Conservation (phyloP, 1,140 invertebrate species). For the Bilobella aurantiaca region DNA sequence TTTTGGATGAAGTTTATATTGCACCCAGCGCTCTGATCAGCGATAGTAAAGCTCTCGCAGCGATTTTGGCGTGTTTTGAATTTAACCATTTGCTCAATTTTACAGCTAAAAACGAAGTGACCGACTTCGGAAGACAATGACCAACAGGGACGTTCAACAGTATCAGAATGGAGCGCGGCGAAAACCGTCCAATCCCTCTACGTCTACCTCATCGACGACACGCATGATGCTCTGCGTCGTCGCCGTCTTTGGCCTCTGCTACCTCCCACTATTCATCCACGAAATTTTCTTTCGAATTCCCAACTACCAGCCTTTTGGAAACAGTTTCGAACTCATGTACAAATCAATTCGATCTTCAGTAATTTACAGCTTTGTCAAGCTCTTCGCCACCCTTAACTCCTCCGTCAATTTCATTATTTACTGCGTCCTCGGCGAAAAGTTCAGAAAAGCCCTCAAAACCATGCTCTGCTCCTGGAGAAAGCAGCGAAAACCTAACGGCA, state of each 20-base stretch:
- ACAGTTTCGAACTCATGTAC: not conserved
- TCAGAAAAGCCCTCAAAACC: not conserved
- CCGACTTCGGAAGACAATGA: not conserved
- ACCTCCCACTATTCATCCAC: conserved; percentile 2
- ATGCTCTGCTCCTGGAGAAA: not conserved
- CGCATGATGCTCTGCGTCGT: conserved; percentile 12
- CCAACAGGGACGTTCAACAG: not conserved
- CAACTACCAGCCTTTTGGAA: not conserved
- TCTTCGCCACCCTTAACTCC: conserved; percentile 6
- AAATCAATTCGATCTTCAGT: not conserved
- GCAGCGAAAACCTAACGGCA: no score
- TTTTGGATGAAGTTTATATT: no score
- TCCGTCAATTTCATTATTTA: conserved; percentile 17
- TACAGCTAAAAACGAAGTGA: not conserved
- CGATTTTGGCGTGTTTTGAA: no score
- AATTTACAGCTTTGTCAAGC: not conserved
- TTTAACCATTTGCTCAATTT: not conserved
- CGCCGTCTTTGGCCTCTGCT: conserved; percentile 10
- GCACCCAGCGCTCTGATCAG: no score
- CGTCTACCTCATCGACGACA: not conserved
- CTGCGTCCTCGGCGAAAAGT: conserved; percentile 9
- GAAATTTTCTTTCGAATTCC: conserved; percentile 3
- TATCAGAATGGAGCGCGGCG: not conserved
- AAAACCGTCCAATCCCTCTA: not conserved
- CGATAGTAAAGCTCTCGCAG: no score